phyloP scores from a whole-genome alignment of 2,888 invertebrate genomes.

The Ptychoptera albimana region DNA sequence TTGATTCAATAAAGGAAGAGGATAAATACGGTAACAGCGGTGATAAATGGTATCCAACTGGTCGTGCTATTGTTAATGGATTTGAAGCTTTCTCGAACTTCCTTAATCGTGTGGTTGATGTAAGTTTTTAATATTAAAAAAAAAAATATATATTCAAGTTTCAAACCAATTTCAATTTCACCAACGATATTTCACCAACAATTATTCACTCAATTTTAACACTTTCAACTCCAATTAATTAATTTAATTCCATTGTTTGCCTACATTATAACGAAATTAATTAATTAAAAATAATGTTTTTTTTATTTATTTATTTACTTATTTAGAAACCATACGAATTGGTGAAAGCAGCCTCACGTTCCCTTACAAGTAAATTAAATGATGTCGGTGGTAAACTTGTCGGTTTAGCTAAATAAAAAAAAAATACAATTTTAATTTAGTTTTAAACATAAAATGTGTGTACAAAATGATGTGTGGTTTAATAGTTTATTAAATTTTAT shows the following conservation, averaged over 20 bases:
- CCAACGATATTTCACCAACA: neutral
- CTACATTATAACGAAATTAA: no score
- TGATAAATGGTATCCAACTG: conserved; percentile 45
- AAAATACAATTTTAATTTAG: no score
- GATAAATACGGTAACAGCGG: conserved; percentile 67
- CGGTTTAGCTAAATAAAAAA: conserved; percentile 17
- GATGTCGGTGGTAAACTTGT: conserved; percentile 25
- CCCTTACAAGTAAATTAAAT: conserved; percentile 25
- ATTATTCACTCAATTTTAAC: conserved; percentile 37
- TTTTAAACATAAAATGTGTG: no score
- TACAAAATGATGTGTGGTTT: no score
- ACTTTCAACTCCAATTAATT: no score
- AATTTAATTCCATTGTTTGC: no score
- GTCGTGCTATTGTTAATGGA: conserved; percentile 47
- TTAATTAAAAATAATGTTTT: no score
- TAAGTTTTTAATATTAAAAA: conserved; percentile 22
- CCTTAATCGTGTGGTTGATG: conserved; percentile 44
- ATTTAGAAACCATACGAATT: conserved; percentile 25
- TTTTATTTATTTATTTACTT: neutral
- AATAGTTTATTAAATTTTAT: neutral
- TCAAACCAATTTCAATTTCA: neutral
- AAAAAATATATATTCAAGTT: no score
- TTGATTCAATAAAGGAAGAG: conserved; percentile 57
- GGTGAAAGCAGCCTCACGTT: conserved; percentile 22
- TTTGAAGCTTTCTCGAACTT: conserved; percentile 51